These are phyloP conservation scores for Spodoptera littoralis DNA, from an alignment of 2,888 invertebrate species.

Conservation along the genomic window DNA sequence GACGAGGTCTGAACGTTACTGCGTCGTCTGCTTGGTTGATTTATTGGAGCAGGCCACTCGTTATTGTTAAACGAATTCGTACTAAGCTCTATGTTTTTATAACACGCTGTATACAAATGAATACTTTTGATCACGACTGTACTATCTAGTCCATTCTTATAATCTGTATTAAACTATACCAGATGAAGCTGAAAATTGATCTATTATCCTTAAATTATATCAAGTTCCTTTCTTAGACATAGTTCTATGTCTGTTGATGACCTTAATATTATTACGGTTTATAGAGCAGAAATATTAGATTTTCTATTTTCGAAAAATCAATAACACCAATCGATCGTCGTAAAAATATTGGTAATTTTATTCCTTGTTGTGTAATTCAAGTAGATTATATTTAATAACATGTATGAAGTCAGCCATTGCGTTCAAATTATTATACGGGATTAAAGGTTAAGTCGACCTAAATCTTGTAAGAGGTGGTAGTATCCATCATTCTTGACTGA, in stretches of 20 bases:
- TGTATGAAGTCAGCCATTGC: background rate
- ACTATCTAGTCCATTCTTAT: constrained; percentile 64
- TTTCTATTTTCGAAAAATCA: constrained; percentile 3
- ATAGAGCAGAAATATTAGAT: background rate
- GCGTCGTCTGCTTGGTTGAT: too few relatives aligned
- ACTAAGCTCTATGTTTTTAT: too few relatives aligned
- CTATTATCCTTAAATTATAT: constrained; percentile 54
- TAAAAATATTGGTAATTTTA: too few relatives aligned
- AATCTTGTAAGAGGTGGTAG: too few relatives aligned
- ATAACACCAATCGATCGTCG: too few relatives aligned
- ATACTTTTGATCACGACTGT: constrained; percentile 67
- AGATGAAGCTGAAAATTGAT: constrained; percentile 56
- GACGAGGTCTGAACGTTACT: too few relatives aligned
- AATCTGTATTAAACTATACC: constrained; percentile 70
- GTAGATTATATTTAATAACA: too few relatives aligned
- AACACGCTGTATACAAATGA: background rate
- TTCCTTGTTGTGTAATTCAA: too few relatives aligned
- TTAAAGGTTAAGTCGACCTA: too few relatives aligned
- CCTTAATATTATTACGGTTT: constrained; percentile 34
- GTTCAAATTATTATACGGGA: constrained; percentile 18
- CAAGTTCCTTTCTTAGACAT: constrained; percentile 65
- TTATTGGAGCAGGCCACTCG: too few relatives aligned
- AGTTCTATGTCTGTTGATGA: constrained; percentile 12
- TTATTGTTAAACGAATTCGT: too few relatives aligned
- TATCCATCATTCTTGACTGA: too few relatives aligned